Conservation (phyloP, 2,888 invertebrate species). For the Papilio elwesi region DNA sequence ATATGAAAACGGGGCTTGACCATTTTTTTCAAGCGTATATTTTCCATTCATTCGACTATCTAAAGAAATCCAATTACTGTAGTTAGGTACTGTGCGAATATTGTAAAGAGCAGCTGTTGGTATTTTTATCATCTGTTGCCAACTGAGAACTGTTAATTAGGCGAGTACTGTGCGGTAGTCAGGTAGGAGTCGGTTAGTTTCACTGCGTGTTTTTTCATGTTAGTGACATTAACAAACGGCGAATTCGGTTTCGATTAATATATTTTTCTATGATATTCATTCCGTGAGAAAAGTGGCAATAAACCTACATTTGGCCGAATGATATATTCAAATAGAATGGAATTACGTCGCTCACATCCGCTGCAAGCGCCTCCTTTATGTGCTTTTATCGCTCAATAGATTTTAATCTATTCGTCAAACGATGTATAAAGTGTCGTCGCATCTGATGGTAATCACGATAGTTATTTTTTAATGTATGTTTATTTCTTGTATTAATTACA, state of each 20-base stretch:
- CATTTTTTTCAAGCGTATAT: conserved; percentile 57
- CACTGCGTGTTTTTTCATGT: conserved; percentile 60
- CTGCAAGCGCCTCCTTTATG: conserved; percentile 73
- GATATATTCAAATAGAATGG: conserved; percentile 82
- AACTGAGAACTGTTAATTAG: conserved; percentile 52
- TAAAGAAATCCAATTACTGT: conserved; percentile 61
- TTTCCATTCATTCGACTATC: conserved; percentile 60
- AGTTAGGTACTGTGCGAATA: conserved; percentile 56
- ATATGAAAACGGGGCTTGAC: conserved; percentile 74
- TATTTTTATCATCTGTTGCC: conserved; percentile 48
- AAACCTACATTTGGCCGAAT: conserved; percentile 82
- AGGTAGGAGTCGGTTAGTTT: conserved; percentile 57
- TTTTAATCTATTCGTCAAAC: conserved; percentile 78
- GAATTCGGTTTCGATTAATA: conserved; percentile 79
- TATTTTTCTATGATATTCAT: conserved; percentile 80
- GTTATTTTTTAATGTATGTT: conserved; percentile 53
- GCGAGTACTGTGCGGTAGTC: conserved; percentile 59
- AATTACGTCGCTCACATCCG: conserved; percentile 79
- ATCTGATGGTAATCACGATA: conserved; percentile 69
- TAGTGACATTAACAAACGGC: conserved; percentile 74
- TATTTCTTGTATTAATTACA: conserved; percentile 42
- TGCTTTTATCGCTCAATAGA: conserved; percentile 68
- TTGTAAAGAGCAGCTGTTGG: conserved; percentile 58
- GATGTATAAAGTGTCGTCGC: conserved; percentile 70
- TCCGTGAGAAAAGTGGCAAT: conserved; percentile 84